phyloP scores from a whole-genome alignment of 2,113 vertebrate genomes.

The Helogale parvula region DNA sequence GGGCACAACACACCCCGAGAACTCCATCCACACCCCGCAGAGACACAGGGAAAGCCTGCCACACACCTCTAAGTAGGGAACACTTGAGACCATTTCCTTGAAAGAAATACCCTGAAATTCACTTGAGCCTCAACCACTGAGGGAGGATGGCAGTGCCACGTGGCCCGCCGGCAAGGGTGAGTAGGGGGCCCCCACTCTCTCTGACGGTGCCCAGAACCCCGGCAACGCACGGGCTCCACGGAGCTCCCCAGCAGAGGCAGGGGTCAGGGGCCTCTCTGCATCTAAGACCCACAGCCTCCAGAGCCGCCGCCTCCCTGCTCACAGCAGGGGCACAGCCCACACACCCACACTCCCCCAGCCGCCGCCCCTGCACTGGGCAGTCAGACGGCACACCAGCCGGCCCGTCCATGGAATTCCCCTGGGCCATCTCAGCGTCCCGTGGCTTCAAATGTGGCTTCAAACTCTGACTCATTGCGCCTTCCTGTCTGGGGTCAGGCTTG shows the following conservation, averaged over 20 bases:
- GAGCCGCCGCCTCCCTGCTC: neutral
- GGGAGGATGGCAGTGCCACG: rapidly evolving
- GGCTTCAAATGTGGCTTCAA: neutral
- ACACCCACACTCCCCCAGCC: neutral
- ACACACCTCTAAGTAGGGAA: too few relatives aligned
- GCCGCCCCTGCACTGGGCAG: neutral
- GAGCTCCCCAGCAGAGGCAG: neutral
- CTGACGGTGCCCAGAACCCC: neutral
- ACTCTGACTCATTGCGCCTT: neutral
- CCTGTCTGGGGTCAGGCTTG: neutral
- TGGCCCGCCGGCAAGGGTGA: neutral
- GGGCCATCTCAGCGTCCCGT: neutral
- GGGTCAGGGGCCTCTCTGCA: rapidly evolving
- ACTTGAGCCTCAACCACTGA: neutral
- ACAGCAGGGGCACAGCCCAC: neutral
- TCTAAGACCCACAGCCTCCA: neutral
- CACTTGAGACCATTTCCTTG: neutral
- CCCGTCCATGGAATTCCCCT: neutral
- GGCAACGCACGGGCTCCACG: rapidly evolving
- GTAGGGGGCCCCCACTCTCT: neutral
- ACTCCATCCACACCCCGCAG: too few relatives aligned
- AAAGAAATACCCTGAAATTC: neutral
- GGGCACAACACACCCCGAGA: neutral
- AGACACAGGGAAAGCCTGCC: too few relatives aligned
- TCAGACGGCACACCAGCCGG: neutral